phyloP scores from a whole-genome alignment of 1,140 invertebrate species.

The Onthophagus taurus region DNA sequence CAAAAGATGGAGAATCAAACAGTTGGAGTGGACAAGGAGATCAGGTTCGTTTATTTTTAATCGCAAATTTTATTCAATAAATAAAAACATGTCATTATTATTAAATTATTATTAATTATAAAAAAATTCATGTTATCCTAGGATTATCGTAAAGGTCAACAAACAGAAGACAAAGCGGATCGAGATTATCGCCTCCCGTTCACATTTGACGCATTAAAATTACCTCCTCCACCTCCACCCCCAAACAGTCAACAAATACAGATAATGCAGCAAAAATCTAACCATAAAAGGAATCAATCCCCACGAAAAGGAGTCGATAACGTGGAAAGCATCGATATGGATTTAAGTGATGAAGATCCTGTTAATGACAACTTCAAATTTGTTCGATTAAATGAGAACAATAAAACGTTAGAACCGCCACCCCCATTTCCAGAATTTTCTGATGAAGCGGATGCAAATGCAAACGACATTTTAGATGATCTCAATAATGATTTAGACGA shows the following conservation, averaged over 20 bases:
- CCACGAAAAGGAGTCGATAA: constrained; percentile 43
- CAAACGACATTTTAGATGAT: constrained; percentile 23
- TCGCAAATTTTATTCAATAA: background rate
- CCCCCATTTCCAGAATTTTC: constrained; percentile 30
- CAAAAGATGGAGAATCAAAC: constrained; percentile 37
- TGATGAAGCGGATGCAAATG: constrained; percentile 28
- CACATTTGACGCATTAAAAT: constrained; percentile 24
- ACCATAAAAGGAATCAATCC: constrained; percentile 39
- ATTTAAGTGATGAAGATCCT: constrained; percentile 58
- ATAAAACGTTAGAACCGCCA: constrained; percentile 25
- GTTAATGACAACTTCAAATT: constrained; percentile 11
- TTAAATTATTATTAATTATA: background rate
- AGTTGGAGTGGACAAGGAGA: constrained; percentile 13
- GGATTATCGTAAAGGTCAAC: constrained; percentile 19
- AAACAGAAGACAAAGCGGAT: constrained; percentile 14
- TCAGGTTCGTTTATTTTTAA: constrained; percentile 13
- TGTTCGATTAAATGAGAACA: constrained; percentile 2
- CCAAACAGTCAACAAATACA: constrained; percentile 10
- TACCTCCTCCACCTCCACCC: constrained; percentile 32
- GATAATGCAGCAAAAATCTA: constrained; percentile 22
- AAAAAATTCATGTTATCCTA: constrained; percentile 7
- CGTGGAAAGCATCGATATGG: constrained; percentile 60
- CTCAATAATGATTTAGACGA: constrained; percentile 22
- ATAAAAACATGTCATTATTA: background rate
- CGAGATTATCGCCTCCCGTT: constrained; percentile 32